These are phyloP conservation scores for Podarcis cretensis DNA, from an alignment of 2,113 vertebrate species.

Conservation along the genomic window DNA sequence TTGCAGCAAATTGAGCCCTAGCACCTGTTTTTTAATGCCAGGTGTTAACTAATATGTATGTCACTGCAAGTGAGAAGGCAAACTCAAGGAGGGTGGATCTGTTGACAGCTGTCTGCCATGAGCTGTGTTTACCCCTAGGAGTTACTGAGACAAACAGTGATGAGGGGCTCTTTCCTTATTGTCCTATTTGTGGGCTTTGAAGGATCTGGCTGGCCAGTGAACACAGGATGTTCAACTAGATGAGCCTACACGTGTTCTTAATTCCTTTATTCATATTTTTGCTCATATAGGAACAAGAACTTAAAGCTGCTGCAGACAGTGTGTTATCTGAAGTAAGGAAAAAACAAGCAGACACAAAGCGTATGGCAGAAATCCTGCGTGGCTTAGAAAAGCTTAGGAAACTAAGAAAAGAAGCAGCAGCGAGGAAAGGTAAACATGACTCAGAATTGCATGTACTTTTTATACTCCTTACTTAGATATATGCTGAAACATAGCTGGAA, in stretches of 20 bases:
- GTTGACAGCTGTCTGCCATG: neutral
- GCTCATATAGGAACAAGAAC: constrained; percentile 84
- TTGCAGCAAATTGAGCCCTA: neutral
- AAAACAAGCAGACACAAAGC: constrained; percentile 92
- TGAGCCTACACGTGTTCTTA: rapidly evolving
- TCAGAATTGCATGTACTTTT: neutral
- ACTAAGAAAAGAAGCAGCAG: constrained; percentile 92
- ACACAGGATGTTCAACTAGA: rapidly evolving
- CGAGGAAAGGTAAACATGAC: constrained; percentile 85
- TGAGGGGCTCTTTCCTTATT: neutral
- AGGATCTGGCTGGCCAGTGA: neutral
- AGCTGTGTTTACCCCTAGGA: neutral
- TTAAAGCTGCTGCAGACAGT: constrained; percentile 90
- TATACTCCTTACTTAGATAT: neutral
- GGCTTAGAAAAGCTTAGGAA: constrained; percentile 91
- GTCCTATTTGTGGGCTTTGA: neutral
- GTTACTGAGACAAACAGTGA: neutral
- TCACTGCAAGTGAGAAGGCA: neutral
- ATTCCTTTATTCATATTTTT: rapidly evolving
- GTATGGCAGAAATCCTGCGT: constrained; percentile 88
- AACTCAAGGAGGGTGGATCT: neutral
- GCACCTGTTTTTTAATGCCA: neutral
- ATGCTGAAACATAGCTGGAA: neutral
- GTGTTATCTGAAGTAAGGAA: constrained; percentile 94
- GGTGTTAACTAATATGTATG: neutral